Evolutionary conservation across 2,888 invertebrate species (phyloP), one percentile per base, ranked within the genome.

Genomic region (Dicranocentrus wangi): DNA sequence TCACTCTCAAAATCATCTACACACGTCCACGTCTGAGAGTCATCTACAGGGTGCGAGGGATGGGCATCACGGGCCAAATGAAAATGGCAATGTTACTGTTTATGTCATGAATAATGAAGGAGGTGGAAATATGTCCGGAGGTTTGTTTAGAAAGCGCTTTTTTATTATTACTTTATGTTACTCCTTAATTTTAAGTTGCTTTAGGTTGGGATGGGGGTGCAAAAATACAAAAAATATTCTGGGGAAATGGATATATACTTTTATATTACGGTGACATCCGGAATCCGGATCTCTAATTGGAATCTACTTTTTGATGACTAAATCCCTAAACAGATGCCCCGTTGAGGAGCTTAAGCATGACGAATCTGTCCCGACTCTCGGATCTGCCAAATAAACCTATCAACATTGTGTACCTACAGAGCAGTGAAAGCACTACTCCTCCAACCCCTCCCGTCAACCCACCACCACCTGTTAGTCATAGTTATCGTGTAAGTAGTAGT

Each of bases 301-400:
- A n/a, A n/a, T n/a, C n/a, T n/a, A n/a, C n/a, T n/a, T n/a, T n/a
- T n/a, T n/a, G n/a, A n/a, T n/a, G n/a, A n/a, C n/a, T n/a, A n/a
- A n/a, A n/a, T n/a, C n/a, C n/a, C n/a, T n/a, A n/a, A n/a, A n/a
- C 65, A 85, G 86, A 85, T 70, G 77, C 83, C 71, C 84, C 84
- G n/a, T 58, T 84, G 61, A 77, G 85, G 82, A 86, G 84, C 70
- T 85, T 86, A 53, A 86, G 86, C 72, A 86, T 87, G 85, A 85
- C 86, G 47, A 87, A 87, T 69, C 79, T 87, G 27, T 86, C 86
- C 25, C 77, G 85, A 63, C 78, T 87, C 25, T 87, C 86, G 8
- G 86, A 87, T 83, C 76, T 86, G 55, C 85, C 83, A 43, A 87
- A 86, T 82, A 87, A 86, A 72, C 86, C 86, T 66, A 84, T 87